Conservation (phyloP, 2,888 invertebrate genomes). For the Protophormia terraenovae region DNA sequence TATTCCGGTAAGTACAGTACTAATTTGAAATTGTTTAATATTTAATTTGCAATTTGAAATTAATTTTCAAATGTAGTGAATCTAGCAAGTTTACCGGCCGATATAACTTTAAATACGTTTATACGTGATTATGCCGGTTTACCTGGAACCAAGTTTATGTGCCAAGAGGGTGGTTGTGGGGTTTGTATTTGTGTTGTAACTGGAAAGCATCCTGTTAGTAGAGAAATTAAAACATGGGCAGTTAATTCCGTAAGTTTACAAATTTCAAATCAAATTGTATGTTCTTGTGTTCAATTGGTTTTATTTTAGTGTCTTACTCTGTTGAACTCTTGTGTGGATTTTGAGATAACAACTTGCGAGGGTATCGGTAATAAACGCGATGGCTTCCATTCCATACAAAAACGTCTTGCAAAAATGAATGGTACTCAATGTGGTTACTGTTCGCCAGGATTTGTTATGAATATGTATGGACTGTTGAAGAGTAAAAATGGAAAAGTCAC, state of each 20-base stretch:
- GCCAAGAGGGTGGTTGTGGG: constrained; percentile 87
- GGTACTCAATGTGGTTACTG: constrained; percentile 90
- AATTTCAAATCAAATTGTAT: neutral
- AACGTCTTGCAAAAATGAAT: constrained; percentile 84
- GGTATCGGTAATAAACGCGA: constrained; percentile 85
- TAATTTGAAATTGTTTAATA: neutral
- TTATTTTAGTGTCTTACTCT: constrained; percentile 84
- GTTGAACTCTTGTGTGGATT: constrained; percentile 85
- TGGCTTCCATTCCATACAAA: constrained; percentile 88
- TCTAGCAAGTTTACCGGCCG: constrained; percentile 76
- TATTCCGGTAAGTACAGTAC: constrained; percentile 72
- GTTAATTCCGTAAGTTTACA: constrained; percentile 85
- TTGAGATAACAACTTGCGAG: constrained; percentile 88
- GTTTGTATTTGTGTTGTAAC: constrained; percentile 82
- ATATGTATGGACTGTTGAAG: constrained; percentile 84
- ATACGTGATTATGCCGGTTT: constrained; percentile 84
- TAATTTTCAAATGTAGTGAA: constrained; percentile 69
- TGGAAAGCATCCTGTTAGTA: constrained; percentile 79
- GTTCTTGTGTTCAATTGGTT: too few relatives aligned
- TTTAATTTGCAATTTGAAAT: neutral
- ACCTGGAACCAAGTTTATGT: constrained; percentile 86
- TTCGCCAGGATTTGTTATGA: constrained; percentile 90
- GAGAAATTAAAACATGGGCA: constrained; percentile 82
- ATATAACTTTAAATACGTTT: constrained; percentile 84
- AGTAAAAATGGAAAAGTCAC: constrained; percentile 82